Conservation (phyloP, 2,888 invertebrate species). For the Xestia ashworthii region DNA sequence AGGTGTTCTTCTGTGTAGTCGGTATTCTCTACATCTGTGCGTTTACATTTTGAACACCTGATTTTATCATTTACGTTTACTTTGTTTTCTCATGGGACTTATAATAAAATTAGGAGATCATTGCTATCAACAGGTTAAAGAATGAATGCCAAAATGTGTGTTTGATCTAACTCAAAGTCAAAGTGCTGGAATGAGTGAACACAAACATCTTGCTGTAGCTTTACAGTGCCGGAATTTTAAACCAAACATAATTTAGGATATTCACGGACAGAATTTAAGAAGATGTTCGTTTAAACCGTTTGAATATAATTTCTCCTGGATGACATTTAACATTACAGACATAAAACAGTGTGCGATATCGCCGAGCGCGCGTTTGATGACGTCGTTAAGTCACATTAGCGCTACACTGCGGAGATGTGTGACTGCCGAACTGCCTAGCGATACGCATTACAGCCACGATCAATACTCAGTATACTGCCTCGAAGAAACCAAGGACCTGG, state of each 20-base stretch:
- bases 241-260: background rate
- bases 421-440: background rate
- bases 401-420: slow-evolving; percentile 16
- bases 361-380: slow-evolving; percentile 12
- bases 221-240: background rate
- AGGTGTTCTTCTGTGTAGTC: background rate
- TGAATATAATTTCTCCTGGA: slow-evolving; percentile 2
- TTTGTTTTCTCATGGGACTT: background rate
- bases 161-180: background rate
- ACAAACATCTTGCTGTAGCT: background rate
- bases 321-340: slow-evolving; percentile 7
- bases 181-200: background rate
- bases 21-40: background rate
- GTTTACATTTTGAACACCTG: background rate
- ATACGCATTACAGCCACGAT: slow-evolving; percentile 1
- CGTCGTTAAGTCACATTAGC: slow-evolving; percentile 36
- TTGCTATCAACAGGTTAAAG: background rate
- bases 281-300: background rate
- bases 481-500: background rate
- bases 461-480: slow-evolving; percentile 5
- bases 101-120: background rate
- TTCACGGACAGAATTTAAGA: background rate
- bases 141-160: background rate
- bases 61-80: background rate
- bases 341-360: slow-evolving; percentile 21